These are phyloP conservation scores for Aporophyla nigra DNA, from an alignment of 2,888 invertebrate genomes.

Conservation along the genomic window DNA sequence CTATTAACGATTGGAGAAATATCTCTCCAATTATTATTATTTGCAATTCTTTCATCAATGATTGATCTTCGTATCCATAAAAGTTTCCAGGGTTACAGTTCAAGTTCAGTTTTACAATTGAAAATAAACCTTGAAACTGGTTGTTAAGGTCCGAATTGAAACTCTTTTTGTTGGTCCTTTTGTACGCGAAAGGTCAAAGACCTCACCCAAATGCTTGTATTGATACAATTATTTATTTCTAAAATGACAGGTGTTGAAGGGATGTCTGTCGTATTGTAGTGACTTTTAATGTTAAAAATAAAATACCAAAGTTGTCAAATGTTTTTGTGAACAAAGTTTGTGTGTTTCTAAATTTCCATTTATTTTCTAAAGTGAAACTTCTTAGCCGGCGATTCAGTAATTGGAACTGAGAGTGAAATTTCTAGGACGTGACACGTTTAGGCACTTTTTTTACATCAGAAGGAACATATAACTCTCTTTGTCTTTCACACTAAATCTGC, in stretches of 20 bases:
- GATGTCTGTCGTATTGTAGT: conserved; percentile 34
- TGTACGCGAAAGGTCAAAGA: conserved; percentile 64
- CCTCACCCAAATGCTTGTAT: conserved; percentile 58
- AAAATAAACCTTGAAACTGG: conserved; percentile 33
- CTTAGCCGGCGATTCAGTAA: too few species aligned
- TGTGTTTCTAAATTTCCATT: background rate
- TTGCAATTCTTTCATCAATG: too few species aligned
- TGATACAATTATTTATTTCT: conserved; percentile 64
- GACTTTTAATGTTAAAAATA: conserved; percentile 10
- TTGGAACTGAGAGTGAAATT: too few species aligned
- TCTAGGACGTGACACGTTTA: too few species aligned
- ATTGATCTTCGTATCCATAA: background rate
- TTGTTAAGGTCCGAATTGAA: conserved; percentile 28
- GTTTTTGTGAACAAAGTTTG: background rate
- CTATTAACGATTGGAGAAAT: background rate
- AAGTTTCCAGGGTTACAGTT: background rate
- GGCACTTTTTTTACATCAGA: too few species aligned
- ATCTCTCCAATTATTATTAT: background rate
- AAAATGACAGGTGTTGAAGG: conserved; percentile 74
- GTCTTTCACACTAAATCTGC: too few species aligned
- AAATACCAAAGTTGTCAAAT: background rate
- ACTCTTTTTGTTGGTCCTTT: conserved; percentile 25
- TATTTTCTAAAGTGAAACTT: too few species aligned
- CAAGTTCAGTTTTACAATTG: background rate
- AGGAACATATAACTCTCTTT: too few species aligned